Base-by-base conservation (phyloP, 2,888 invertebrate genomes). In the Chelonus formosanus region DNA sequence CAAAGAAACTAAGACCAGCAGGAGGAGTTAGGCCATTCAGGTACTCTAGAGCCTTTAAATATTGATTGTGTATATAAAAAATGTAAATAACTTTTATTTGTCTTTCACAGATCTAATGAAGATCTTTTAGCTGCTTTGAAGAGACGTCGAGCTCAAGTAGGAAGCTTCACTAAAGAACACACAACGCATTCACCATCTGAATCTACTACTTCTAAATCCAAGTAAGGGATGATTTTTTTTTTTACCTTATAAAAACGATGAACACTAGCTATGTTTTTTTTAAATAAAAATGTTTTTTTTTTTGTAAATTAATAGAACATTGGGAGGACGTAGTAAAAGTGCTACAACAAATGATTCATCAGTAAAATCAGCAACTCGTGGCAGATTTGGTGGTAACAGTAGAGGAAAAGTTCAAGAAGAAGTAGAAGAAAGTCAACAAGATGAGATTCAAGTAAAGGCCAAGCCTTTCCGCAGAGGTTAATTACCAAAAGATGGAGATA, bases 91-190 rank as follows among this genome's bases (percentile, higher is more conserved):
- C 52, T 47, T 45, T 47, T 48, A n/a, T 20, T 20, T 20, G 20
- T 20, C 1, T 20, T 20, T 20, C 20, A 20, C 52, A 83, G 92
- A 76, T 92, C 92, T 77, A 92, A 93, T 83, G 90, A 91, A 66
- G 92, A 92, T 75, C 87, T 93, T 36, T 84, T 93, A 54, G 91
- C 90, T 63, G 89, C 91, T 0, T 85, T 93, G 66, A 92, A 92
- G 82, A 89, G 90, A 76, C 87, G 91, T 76, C 87, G 92, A 74
- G 90, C 90, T 68, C 90, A 91, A 80, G 91, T 87, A 20, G 89
- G 89, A 88, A 85, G 69, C 40, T 77, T 77, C 45, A 48, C 75
- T n/a, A 71, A 73, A 32, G 80, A 80, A 20, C 43, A 75, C 3
- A 52, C 76, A 4, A 71, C 76, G 10, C 76, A 75, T 44, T 40